A percentile compares a stretch with the other conserved stretches of the same genome.
Evolutionary conservation across 2,113 vertebrate species (phyloP).

Genomic region (Grammomys surdaster): DNA sequence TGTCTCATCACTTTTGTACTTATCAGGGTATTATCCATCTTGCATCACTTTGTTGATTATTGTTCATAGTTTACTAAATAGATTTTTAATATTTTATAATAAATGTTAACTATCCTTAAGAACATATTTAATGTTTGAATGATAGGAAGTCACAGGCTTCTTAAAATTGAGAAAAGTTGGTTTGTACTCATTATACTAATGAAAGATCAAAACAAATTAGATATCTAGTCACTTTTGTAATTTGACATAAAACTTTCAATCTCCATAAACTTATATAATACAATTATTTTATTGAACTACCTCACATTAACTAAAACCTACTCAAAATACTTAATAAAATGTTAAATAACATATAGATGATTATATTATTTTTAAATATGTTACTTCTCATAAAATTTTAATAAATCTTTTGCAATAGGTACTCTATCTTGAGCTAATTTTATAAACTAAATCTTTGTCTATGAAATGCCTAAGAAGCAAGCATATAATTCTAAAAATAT

Average conservation of each 20-base stretch:
- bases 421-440: conserved; percentile 21
- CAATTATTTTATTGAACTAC: conserved; percentile 1
- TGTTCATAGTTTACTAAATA: background rate
- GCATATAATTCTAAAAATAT: conserved; percentile 35
- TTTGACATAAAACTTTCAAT: conserved; percentile 1
- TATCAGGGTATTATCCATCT: background rate
- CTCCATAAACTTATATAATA: background rate
- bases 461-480: background rate
- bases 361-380: conserved; percentile 19
- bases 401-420: background rate
- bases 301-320: background rate
- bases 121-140: background rate
- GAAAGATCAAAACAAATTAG: conserved; percentile 27
- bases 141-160: background rate
- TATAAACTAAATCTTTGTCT: conserved; percentile 17
- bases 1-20: background rate
- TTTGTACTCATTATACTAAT: conserved; percentile 3
- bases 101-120: background rate
- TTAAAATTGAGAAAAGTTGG: background rate
- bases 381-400: conserved; percentile 41
- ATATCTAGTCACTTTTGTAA: background rate
- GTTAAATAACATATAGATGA: background rate
- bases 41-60: background rate
- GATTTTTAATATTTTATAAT: conserved; percentile 27
- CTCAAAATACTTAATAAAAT: background rate